These are phyloP conservation scores for Microchirus variegatus DNA, from an alignment of 2,797 vertebrate genomes.

Conservation along the genomic window DNA sequence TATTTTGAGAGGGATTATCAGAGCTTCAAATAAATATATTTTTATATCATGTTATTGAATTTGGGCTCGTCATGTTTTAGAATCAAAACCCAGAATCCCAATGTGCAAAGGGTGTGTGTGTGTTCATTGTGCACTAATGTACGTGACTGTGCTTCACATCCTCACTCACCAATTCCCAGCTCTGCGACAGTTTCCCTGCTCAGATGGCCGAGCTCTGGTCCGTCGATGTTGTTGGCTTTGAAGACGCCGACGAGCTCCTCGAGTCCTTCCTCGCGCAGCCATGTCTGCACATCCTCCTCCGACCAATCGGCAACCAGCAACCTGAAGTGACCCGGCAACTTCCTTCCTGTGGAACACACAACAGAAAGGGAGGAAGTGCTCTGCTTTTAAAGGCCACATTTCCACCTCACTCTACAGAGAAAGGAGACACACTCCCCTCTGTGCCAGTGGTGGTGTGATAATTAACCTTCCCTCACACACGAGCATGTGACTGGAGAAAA, in stretches of 20 bases:
- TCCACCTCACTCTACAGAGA: conserved; percentile 36
- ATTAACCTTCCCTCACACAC: conserved; percentile 23
- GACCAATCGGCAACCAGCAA: conserved; percentile 84
- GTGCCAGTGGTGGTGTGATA: conserved; percentile 23
- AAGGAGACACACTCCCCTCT: conserved; percentile 21
- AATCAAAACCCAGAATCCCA: conserved; percentile 36
- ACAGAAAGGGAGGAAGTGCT: conserved; percentile 61
- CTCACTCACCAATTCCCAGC: conserved; percentile 88
- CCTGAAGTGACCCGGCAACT: conserved; percentile 47
- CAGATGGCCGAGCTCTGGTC: conserved; percentile 84
- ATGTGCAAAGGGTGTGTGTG: conserved; percentile 7
- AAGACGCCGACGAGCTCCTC: conserved; percentile 81
- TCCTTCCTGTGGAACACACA: conserved; percentile 71
- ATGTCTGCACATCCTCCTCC: conserved; percentile 85
- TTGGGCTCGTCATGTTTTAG: conserved; percentile 45
- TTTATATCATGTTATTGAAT: conserved; percentile 50
- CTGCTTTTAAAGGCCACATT: conserved; percentile 33
- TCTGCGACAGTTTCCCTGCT: conserved; percentile 85
- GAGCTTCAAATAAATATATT: conserved; percentile 48
- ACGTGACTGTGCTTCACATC: conserved; percentile 16
- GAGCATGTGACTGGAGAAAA: conserved; percentile 11
- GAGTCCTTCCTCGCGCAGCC: conserved; percentile 84
- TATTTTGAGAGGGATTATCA: conserved; percentile 67
- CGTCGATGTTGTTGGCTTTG: conserved; percentile 87
- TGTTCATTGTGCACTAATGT: conserved; percentile 10